Evolutionary conservation across 1,140 invertebrate species (phyloP), one percentile per base, ranked within the genome.

Genomic region (Leptinotarsa defecta): DNA sequence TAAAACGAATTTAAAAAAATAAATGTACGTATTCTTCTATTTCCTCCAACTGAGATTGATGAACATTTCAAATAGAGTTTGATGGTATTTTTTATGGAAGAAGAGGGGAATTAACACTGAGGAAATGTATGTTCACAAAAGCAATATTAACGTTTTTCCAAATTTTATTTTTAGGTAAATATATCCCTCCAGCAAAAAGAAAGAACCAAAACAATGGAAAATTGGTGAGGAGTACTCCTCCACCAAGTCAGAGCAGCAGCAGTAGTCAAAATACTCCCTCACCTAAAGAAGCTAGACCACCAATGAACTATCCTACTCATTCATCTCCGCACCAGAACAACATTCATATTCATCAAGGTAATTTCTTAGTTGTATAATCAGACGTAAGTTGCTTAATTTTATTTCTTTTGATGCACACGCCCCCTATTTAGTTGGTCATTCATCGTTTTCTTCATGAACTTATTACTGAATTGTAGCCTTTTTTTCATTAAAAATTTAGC

Each of bases 131-230:
- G 34, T 43, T 43, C 34, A 43, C 34, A 43, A 43, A 62, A 17
- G 61, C 61, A 62, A 13, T 62, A 20, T 62, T 13, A 20, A 62
- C 3, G 0, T 62, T 62, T 62, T 6, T 62, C 34, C 6, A 43
- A 62, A 13, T 62, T n/a, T 62, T 15, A 24, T 65, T 76, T 62
- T 27, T n/a, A 79, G 91, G 89, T 49, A 94, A 94, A 86, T 94
- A 94, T 86, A 89, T 94, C 57, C 93, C 92, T 65, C 93, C 93
- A 4, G 91, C 91, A 67, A 92, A 92, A 83, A 88, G 93, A 84
- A 93, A 92, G 87, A 91, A 90, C 78, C 90, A 89, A 83, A 81
- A 82, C 68, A 82, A 85, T 70, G 87, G 88, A 43, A 90, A 91
- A 82, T 69, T 90, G 19, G 87, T 89, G 77, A 86, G 89, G 68